Conservation (phyloP, 2,113 vertebrate species). For the Pogona vitticeps region DNA sequence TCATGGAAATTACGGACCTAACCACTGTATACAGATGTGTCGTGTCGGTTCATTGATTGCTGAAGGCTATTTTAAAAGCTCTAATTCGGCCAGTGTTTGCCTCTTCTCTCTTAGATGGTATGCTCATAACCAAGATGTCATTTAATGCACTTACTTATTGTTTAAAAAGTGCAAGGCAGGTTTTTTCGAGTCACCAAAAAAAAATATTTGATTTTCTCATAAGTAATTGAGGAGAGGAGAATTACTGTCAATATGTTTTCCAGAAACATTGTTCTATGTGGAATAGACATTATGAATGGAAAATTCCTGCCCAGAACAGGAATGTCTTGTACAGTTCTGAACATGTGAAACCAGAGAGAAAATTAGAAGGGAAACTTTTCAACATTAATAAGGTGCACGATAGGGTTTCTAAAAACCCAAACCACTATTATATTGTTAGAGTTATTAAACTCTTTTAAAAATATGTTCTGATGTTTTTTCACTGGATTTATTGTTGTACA, state of each 20-base stretch:
- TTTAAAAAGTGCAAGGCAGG: not conserved
- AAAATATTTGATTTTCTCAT: not conserved
- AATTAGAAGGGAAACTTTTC: slow-evolving; percentile 1
- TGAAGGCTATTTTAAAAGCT: not conserved
- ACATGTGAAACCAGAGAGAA: not conserved
- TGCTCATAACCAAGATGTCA: not conserved
- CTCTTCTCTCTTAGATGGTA: not conserved
- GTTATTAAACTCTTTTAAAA: not conserved
- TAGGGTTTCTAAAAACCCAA: not conserved
- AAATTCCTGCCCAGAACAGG: not conserved
- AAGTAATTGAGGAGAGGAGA: not conserved
- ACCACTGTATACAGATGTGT: not conserved
- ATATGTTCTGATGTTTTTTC: not conserved
- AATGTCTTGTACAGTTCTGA: slow-evolving; percentile 11
- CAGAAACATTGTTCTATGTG: not conserved
- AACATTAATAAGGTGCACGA: not conserved
- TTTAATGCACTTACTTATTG: not conserved
- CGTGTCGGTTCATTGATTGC: not conserved
- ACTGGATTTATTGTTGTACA: too few species aligned
- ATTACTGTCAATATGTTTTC: not conserved
- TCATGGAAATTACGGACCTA: not conserved
- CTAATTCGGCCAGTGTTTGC: not conserved
- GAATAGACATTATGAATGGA: not conserved
- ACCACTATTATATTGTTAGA: not conserved
- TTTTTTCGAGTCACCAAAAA: not conserved